Evolutionary conservation across 2,888 invertebrate species (phyloP).

Genomic region (Hypselothyrea guttata): DNA sequence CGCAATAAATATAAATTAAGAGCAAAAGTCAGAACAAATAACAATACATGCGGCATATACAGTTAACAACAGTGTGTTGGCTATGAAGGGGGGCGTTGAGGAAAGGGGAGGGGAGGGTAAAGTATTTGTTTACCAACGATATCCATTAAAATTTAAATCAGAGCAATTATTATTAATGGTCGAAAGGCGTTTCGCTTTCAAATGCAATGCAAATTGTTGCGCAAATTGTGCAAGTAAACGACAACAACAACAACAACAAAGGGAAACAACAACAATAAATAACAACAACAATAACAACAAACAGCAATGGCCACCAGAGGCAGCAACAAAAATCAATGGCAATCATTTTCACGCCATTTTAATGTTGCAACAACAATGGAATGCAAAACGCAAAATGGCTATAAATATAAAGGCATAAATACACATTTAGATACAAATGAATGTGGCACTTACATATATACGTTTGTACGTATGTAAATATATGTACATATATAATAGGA

Average conservation of each 20-base stretch:
- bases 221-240: slow-evolving; percentile 49
- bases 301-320: slow-evolving; percentile 17
- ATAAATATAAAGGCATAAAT: neutral
- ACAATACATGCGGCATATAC: slow-evolving; percentile 4
- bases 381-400: neutral
- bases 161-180: slow-evolving; percentile 81
- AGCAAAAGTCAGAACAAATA: slow-evolving; percentile 20
- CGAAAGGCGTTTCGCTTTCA: slow-evolving; percentile 71
- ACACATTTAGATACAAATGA: neutral
- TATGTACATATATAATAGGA: too few relatives aligned
- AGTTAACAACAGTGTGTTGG: neutral
- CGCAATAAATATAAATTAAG: slow-evolving; percentile 64
- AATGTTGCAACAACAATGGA: slow-evolving; percentile 37
- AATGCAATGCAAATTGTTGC: slow-evolving; percentile 70
- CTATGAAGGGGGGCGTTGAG: neutral
- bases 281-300: slow-evolving; percentile 25
- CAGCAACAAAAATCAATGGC: slow-evolving; percentile 52
- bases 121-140: slow-evolving; percentile 69
- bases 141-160: slow-evolving; percentile 81
- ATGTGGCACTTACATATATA: neutral
- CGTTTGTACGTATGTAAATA: too few relatives aligned
- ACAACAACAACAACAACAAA: slow-evolving; percentile 16
- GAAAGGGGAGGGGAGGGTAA: neutral
- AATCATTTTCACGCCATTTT: slow-evolving; percentile 69
- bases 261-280: slow-evolving; percentile 9